Conservation (phyloP, 2,888 invertebrate genomes). For the Cylindroiulus punctatus region DNA sequence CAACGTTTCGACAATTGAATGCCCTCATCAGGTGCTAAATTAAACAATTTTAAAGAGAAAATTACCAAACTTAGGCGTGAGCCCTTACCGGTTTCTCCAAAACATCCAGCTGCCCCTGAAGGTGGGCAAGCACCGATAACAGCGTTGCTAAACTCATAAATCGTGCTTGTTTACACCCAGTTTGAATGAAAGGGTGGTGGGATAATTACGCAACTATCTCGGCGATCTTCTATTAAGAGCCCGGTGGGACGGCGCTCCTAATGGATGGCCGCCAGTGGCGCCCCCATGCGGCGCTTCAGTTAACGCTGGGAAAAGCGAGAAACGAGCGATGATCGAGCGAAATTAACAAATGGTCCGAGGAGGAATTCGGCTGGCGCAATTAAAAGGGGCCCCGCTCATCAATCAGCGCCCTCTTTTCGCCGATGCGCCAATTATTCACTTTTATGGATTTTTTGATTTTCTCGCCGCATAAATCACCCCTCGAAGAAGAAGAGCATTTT, state of each 20-base stretch:
- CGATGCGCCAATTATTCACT: constrained; percentile 21
- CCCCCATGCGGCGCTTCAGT: too few species aligned
- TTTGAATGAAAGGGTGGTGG: not conserved
- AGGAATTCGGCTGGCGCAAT: constrained; percentile 31
- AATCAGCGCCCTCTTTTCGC: constrained; percentile 43
- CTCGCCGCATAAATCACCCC: constrained; percentile 11
- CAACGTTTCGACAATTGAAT: too few species aligned
- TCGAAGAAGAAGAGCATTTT: constrained; percentile 30
- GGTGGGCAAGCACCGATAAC: too few species aligned
- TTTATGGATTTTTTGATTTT: constrained; percentile 40
- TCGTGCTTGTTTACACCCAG: constrained; percentile 15
- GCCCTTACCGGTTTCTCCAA: too few species aligned
- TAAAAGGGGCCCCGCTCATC: constrained; percentile 11
- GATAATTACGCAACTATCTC: not conserved
- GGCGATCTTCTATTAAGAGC: constrained; percentile 19
- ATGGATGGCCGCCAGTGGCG: not conserved
- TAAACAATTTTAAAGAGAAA: too few species aligned
- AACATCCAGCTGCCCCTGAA: too few species aligned
- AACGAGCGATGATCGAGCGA: not conserved
- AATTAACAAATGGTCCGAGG: constrained; percentile 29
- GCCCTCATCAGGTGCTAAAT: too few species aligned
- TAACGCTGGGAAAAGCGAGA: not conserved
- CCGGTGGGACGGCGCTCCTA: not conserved
- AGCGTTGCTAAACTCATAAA: not conserved
- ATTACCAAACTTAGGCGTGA: too few species aligned